Conservation (phyloP, 92 coral and sea anemone species). For the Zoanthus sociatus region DNA sequence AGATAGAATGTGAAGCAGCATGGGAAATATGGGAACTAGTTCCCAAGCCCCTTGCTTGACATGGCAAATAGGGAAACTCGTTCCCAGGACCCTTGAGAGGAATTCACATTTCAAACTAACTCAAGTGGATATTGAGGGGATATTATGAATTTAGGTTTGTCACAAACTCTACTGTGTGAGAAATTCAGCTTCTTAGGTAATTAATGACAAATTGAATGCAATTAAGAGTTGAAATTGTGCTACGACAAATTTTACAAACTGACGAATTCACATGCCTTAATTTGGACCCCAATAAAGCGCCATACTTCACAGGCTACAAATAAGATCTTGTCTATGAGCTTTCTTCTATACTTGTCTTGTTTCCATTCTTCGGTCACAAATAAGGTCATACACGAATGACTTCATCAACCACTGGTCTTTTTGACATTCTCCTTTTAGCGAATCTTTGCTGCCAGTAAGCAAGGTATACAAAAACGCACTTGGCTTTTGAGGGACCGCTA, state of each 20-base stretch:
- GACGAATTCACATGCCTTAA: background rate
- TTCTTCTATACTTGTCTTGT: no score
- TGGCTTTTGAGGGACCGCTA: no score
- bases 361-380: no score
- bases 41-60: background rate
- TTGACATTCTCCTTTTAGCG: no score
- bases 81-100: no score
- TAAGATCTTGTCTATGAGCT: no score
- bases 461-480: no score
- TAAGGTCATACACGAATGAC: no score
- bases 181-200: background rate
- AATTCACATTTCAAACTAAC: background rate
- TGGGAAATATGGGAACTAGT: background rate
- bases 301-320: background rate
- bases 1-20: slow-evolving; percentile 9
- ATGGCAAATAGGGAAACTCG: background rate
- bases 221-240: slow-evolving; percentile 1
- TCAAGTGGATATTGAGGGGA: background rate
- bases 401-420: no score
- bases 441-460: no score
- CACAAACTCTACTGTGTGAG: background rate
- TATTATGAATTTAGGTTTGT: background rate
- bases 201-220: background rate
- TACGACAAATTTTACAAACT: background rate
- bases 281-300: slow-evolving; percentile 1